Conservation (phyloP, 2,113 vertebrate genomes). For the Mormoops blainvillei region DNA sequence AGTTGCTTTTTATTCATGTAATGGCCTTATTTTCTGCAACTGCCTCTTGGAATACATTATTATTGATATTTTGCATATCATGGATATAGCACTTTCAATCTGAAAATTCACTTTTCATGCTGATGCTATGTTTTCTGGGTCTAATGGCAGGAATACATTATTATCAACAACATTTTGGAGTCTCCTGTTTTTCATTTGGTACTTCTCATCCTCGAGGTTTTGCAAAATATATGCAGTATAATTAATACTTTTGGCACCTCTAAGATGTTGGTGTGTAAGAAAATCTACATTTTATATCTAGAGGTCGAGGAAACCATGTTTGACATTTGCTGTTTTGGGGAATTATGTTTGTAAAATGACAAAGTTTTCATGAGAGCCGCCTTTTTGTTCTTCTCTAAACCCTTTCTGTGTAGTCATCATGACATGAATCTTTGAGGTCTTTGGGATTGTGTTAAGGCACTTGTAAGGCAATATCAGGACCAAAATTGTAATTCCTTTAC, state of each 20-base stretch:
- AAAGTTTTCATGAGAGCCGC: not conserved
- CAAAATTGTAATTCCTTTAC: not conserved
- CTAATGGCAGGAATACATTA: conserved; percentile 32
- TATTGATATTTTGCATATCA: conserved; percentile 53
- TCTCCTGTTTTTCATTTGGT: not conserved
- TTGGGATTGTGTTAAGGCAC: not conserved
- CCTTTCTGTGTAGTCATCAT: not conserved
- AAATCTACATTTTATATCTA: not conserved
- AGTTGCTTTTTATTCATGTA: conserved; percentile 47
- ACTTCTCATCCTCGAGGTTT: not conserved
- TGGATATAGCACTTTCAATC: conserved; percentile 39
- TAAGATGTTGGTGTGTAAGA: not conserved
- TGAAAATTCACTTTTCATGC: conserved; percentile 55
- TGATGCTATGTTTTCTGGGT: conserved; percentile 56
- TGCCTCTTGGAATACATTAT: conserved; percentile 55
- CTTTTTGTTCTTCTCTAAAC: not conserved
- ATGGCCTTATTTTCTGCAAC: conserved; percentile 54
- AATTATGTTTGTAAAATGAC: not conserved
- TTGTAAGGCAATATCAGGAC: not conserved
- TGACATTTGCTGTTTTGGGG: not conserved
- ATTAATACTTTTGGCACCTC: not conserved
- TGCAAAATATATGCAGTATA: conserved; percentile 1
- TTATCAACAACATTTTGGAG: conserved; percentile 7
- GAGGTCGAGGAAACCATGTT: not conserved
- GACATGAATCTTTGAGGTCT: not conserved